These are phyloP conservation scores for Amblyornis subalaris DNA, from an alignment of 2,113 vertebrate genomes.

Conservation along the genomic window DNA sequence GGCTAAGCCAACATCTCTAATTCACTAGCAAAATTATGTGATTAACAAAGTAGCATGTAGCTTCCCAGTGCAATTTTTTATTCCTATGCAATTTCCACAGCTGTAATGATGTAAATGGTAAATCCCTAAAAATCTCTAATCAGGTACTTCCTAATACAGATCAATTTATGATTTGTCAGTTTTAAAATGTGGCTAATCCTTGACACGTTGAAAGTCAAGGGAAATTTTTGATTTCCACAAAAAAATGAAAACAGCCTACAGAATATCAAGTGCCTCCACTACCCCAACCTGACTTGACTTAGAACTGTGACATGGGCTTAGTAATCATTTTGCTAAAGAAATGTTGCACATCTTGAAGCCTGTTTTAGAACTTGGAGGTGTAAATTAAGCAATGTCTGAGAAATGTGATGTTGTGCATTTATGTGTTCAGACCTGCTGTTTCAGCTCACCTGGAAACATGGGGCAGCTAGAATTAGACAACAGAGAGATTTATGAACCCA, in stretches of 20 bases:
- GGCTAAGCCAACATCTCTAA: neutral
- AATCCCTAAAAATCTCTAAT: neutral
- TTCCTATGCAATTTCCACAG: neutral
- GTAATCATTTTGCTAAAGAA: neutral
- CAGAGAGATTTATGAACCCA: neutral
- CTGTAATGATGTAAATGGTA: neutral
- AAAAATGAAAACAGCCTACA: neutral
- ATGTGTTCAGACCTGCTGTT: neutral
- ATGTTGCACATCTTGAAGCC: rapidly evolving
- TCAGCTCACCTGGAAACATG: neutral
- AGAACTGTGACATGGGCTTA: neutral
- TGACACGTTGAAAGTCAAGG: neutral
- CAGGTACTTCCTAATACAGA: neutral
- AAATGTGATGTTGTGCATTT: neutral
- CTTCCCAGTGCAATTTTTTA: neutral
- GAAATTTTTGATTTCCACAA: neutral
- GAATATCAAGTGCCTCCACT: neutral
- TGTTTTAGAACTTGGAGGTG: neutral
- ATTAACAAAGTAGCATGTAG: neutral
- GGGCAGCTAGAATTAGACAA: neutral
- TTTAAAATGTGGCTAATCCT: neutral
- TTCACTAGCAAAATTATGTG: neutral
- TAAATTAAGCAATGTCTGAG: neutral
- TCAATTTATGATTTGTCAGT: neutral
- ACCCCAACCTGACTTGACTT: neutral